Conservation (phyloP, 2,888 invertebrate species). For the Diaphora mendica region DNA sequence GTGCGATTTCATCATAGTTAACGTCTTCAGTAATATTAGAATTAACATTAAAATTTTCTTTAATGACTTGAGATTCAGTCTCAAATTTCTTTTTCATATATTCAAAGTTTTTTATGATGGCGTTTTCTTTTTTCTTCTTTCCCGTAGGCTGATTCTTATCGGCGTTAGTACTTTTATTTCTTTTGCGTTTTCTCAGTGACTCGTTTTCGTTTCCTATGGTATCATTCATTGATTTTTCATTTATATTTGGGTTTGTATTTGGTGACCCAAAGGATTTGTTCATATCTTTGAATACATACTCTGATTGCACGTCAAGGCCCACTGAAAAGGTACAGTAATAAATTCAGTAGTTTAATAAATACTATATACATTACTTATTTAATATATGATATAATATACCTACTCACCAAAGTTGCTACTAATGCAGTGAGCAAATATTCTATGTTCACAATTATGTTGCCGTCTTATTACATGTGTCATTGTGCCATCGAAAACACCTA, state of each 20-base stretch:
- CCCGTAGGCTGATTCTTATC: slow-evolving; percentile 65
- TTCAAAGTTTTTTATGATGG: slow-evolving; percentile 67
- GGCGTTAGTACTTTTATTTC: slow-evolving; percentile 56
- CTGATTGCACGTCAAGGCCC: slow-evolving; percentile 81
- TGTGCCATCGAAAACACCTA: slow-evolving; percentile 75
- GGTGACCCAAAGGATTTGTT: slow-evolving; percentile 36
- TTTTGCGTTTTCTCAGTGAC: slow-evolving; percentile 68
- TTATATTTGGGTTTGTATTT: slow-evolving; percentile 8
- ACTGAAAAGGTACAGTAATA: slow-evolving; percentile 69
- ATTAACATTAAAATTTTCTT: slow-evolving; percentile 16
- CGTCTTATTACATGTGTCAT: slow-evolving; percentile 77
- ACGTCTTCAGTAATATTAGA: not conserved
- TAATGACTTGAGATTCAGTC: slow-evolving; percentile 59
- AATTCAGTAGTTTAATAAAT: not conserved
- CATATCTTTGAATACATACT: slow-evolving; percentile 69
- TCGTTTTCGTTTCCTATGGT: slow-evolving; percentile 60
- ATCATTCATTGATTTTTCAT: slow-evolving; percentile 30
- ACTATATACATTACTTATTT: not conserved
- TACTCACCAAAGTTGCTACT: slow-evolving; percentile 86
- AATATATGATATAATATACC: slow-evolving; percentile 22
- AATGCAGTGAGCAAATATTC: slow-evolving; percentile 84
- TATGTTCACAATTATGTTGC: slow-evolving; percentile 71
- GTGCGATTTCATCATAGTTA: not conserved
- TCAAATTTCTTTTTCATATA: slow-evolving; percentile 67
- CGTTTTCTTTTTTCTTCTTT: slow-evolving; percentile 72